phyloP scores from a whole-genome alignment of 2,113 vertebrate genomes.

The Strigops habroptila region DNA sequence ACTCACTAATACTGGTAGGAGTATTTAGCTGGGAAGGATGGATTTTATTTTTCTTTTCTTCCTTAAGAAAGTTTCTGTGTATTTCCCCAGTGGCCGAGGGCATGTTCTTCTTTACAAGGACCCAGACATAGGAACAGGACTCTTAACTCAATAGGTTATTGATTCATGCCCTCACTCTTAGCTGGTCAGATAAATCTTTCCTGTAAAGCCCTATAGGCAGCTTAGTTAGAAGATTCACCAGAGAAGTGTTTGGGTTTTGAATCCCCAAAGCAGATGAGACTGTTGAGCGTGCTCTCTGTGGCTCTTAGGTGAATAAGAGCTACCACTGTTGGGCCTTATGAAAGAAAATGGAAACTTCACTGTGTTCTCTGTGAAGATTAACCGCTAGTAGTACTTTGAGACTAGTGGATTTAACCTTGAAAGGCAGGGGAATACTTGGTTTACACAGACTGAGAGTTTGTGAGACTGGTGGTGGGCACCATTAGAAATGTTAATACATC shows the following conservation, averaged over 20 bases:
- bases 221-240: not conserved
- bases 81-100: not conserved
- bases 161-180: not conserved
- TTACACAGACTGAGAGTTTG: not conserved
- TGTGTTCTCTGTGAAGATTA: not conserved
- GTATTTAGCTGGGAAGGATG: not conserved
- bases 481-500: not conserved
- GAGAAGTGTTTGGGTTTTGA: not conserved
- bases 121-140: not conserved
- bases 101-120: not conserved
- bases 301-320: not conserved
- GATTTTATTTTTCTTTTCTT: not conserved
- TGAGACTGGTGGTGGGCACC: not conserved
- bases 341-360: not conserved
- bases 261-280: not conserved
- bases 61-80: not conserved
- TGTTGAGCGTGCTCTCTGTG: not conserved
- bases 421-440: not conserved
- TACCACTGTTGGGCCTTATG: not conserved
- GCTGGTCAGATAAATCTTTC: not conserved
- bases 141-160: not conserved
- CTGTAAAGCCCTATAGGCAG: not conserved
- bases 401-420: not conserved
- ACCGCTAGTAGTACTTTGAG: not conserved
- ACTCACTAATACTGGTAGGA: not conserved